Base-by-base conservation (phyloP, 1,140 invertebrate species). In the Heterodera schachtii region DNA sequence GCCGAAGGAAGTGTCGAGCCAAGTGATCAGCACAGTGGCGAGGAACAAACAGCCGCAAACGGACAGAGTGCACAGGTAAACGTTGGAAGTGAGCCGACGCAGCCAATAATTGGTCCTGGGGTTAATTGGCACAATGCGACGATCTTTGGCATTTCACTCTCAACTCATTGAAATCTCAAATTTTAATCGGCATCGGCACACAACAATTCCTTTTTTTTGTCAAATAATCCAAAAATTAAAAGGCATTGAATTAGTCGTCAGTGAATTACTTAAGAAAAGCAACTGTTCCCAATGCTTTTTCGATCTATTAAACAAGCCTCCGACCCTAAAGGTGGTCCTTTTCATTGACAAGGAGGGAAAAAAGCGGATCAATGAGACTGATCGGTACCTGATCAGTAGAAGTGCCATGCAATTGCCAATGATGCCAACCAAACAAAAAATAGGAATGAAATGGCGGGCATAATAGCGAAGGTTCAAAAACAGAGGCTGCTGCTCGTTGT, bases 51-150 rank as follows among this genome's bases (percentile, higher is more conserved):
- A 89, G 8, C 88, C 84, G 67, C 87, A 87, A 5, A 90, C 69
- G 19, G 88, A 89, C 66, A 89, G 78, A 11, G 88, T 86, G 71
- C 86, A 88, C 1, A 89, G 86, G 79, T 90, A 89, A 46, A 87
- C 84, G 75, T 90, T 89, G n/a, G 87, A 89, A 47, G 87, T 90
- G 7, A 89, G 81, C 6, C 88, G 80, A 47, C 82, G 80, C 52
- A 90, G 71, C 87, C 87, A 88, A 75, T 90, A 88, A 78, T 88
- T 88, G 21, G 87, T 88, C 70, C 88, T 88, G 44, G 21, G 60
- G 60, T 6, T 11, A 81, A 31, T 64, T 64, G 44, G 31, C 31
- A 31, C 31, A 31, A 31, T 31, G 31, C 31, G 31, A 31, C 31
- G 31, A 31, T 31, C 31, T 31, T 31, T 31, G 31, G 31, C 31